These are phyloP conservation scores for Pseudolaguvia tuberculata DNA, from an alignment of 2,113 vertebrate species.

Conservation along the genomic window DNA sequence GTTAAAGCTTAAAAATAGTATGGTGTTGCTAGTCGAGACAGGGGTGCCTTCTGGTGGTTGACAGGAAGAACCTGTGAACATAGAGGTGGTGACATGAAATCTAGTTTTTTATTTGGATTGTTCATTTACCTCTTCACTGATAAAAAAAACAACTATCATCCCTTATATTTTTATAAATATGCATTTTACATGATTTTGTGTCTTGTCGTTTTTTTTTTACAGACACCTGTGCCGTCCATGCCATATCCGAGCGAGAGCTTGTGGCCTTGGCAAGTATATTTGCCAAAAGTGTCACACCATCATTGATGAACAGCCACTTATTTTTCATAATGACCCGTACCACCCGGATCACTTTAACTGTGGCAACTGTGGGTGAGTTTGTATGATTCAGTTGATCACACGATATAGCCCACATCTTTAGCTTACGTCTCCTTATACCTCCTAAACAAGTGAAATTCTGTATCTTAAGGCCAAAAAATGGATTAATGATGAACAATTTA, in stretches of 20 bases:
- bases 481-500: neutral
- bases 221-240: slow-evolving; percentile 95
- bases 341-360: slow-evolving; percentile 99
- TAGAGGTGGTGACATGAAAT: neutral
- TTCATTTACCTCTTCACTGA: no score
- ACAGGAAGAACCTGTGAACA: no score
- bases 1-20: no score
- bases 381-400: neutral
- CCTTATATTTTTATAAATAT: no score
- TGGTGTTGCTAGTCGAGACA: no score
- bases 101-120: neutral
- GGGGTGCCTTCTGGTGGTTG: no score
- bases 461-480: neutral
- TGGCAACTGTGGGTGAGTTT: slow-evolving; percentile 87
- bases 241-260: slow-evolving; percentile 92
- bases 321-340: slow-evolving; percentile 97
- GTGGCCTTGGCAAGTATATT: slow-evolving; percentile 93
- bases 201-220: slow-evolving; percentile 15
- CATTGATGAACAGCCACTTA: slow-evolving; percentile 89
- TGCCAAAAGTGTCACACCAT: slow-evolving; percentile 98
- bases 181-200: no score
- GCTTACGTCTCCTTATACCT: no score
- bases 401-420: neutral
- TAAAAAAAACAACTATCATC: no score
- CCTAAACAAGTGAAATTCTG: neutral